Percentiles rank a stretch among this genome's conserved stretches.
Evolutionary conservation across 2,113 vertebrate genomes (phyloP).

Genomic region (Lanius ludovicianus): DNA sequence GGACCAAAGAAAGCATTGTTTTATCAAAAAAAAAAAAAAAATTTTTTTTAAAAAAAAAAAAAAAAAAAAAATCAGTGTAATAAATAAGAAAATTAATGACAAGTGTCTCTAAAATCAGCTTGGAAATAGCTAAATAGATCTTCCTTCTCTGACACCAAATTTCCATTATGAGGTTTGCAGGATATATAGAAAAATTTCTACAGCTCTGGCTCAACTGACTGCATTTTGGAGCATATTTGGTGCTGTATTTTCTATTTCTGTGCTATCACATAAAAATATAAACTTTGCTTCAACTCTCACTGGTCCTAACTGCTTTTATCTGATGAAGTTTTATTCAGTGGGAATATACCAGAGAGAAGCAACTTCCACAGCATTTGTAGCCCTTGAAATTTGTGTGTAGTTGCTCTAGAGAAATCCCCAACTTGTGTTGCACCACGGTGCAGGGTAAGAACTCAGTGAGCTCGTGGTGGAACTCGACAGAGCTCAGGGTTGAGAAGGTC

Average conservation of each 20-base stretch:
- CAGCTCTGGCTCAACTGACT: background rate
- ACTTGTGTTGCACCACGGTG: background rate
- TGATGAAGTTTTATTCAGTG: background rate
- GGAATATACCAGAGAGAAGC: background rate
- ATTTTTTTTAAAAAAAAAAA: background rate
- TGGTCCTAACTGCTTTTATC: background rate
- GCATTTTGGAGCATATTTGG: background rate
- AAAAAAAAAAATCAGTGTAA: background rate
- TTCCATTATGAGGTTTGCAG: background rate
- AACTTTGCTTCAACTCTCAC: background rate
- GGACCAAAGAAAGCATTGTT: background rate
- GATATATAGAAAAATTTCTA: background rate
- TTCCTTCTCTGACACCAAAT: background rate
- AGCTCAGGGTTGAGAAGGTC: background rate
- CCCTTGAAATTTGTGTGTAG: background rate
- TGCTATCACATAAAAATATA: background rate
- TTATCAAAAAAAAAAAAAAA: background rate
- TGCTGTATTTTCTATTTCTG: background rate
- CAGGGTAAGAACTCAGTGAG: background rate
- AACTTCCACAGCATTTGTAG: background rate
- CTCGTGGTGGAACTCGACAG: accelerated
- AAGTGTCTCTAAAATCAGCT: background rate
- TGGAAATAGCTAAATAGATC: background rate
- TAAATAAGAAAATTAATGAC: background rate
- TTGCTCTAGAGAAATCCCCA: background rate